A percentile compares a stretch with the other conserved stretches of the same genome.
These are phyloP conservation scores for Notospermus geniculatus DNA, from an alignment of 1,140 invertebrate species.

Conservation along the genomic window DNA sequence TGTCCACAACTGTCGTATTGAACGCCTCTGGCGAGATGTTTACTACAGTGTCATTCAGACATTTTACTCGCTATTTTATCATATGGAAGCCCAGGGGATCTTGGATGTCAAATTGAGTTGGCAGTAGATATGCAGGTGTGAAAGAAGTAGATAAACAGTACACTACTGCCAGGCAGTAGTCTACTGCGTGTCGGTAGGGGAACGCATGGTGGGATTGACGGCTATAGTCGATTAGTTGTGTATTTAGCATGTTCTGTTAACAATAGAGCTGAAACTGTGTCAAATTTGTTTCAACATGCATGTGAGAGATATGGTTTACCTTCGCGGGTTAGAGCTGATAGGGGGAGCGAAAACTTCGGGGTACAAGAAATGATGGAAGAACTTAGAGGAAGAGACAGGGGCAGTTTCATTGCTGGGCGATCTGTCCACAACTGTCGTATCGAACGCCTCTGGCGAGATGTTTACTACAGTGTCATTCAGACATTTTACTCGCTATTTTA, in stretches of 20 bases:
- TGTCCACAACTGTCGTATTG: slow-evolving; percentile 21
- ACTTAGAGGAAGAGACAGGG: not conserved
- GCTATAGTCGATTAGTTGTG: slow-evolving; percentile 21
- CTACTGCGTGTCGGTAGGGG: too few species aligned
- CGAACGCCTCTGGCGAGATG: slow-evolving; percentile 8
- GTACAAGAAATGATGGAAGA: slow-evolving; percentile 23
- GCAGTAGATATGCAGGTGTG: too few species aligned
- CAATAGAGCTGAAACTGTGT: slow-evolving; percentile 20
- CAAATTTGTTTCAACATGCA: slow-evolving; percentile 12
- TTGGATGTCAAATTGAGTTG: not conserved
- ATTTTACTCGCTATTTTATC: slow-evolving; percentile 5
- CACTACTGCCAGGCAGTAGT: too few species aligned
- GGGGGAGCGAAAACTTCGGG: slow-evolving; percentile 25
- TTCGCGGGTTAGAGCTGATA: slow-evolving; percentile 20
- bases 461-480: not conserved
- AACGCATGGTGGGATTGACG: slow-evolving; percentile 32
- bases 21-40: slow-evolving; percentile 6
- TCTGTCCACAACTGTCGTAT: slow-evolving; percentile 21
- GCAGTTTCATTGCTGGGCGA: slow-evolving; percentile 16
- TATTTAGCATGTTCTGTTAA: slow-evolving; percentile 21
- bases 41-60: not conserved
- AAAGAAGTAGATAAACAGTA: too few species aligned
- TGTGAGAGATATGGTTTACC: slow-evolving; percentile 21
- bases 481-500: slow-evolving; percentile 4
- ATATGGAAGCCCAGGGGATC: slow-evolving; percentile 1